Conservation (phyloP, 2,797 vertebrate species). For the Heteromormyrus szaboi region DNA sequence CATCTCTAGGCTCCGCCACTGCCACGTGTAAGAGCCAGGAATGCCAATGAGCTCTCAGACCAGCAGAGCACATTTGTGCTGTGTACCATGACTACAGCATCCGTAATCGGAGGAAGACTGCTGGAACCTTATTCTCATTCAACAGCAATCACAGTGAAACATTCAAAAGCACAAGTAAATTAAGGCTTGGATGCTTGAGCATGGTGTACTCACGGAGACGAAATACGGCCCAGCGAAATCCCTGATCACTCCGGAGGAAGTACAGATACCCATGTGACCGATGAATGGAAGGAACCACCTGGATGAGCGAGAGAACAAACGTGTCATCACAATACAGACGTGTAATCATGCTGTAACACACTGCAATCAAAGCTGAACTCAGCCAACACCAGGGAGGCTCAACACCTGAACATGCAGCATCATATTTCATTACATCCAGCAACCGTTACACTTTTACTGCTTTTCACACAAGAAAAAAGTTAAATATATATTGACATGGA, state of each 20-base stretch:
- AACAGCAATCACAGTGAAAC: not conserved
- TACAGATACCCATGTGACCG: slow-evolving; percentile 97
- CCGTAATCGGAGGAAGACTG: not conserved
- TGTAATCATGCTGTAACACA: not conserved
- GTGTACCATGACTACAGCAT: not conserved
- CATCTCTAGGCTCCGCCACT: not conserved
- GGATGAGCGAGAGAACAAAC: not conserved
- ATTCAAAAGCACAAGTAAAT: not conserved
- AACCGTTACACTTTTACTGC: not conserved
- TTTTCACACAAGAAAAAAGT: not conserved
- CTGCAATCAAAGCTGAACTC: not conserved
- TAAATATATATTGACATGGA: not conserved
- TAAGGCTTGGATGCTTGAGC: not conserved
- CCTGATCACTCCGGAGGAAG: slow-evolving; percentile 83
- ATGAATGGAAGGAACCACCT: slow-evolving; percentile 95
- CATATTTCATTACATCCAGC: not conserved
- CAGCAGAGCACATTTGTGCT: not conserved
- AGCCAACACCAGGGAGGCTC: not conserved
- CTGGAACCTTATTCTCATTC: not conserved
- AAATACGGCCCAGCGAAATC: slow-evolving; percentile 96
- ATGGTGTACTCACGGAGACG: slow-evolving; percentile 78
- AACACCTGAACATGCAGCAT: not conserved
- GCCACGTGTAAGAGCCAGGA: not conserved
- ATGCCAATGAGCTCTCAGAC: not conserved
- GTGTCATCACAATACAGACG: not conserved